Conservation (phyloP, 1,140 invertebrate species). For the Saccostrea echinata region DNA sequence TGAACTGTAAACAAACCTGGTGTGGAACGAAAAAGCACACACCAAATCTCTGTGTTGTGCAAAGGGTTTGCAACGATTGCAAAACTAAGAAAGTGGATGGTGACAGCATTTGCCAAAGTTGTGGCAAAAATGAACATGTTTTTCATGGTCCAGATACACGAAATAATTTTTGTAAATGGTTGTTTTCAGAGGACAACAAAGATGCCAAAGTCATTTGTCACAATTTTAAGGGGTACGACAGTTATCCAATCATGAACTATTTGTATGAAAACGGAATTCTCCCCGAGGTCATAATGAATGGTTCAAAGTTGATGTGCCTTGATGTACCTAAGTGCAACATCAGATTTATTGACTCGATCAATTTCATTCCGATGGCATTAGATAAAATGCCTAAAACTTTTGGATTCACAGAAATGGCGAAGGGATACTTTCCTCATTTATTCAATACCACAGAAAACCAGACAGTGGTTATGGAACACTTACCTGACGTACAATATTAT, state of each 20-base stretch:
- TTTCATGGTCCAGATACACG: constrained; percentile 41
- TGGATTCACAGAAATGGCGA: background rate
- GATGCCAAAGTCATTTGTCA: constrained; percentile 53
- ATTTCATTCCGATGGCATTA: constrained; percentile 54
- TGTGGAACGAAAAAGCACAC: constrained; percentile 52
- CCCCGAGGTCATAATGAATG: constrained; percentile 53
- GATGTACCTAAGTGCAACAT: constrained; percentile 45
- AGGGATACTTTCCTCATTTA: background rate
- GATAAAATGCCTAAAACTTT: constrained; percentile 45
- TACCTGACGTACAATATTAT: constrained; percentile 42
- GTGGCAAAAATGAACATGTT: background rate
- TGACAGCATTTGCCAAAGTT: background rate
- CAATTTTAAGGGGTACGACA: constrained; percentile 59
- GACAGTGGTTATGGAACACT: background rate
- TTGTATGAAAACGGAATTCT: constrained; percentile 54
- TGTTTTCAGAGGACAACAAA: constrained; percentile 55
- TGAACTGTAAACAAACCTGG: constrained; percentile 47
- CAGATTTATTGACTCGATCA: constrained; percentile 16
- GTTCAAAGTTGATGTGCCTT: constrained; percentile 55
- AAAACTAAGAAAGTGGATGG: constrained; percentile 21
- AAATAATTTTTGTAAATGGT: constrained; percentile 55
- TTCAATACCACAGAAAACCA: background rate
- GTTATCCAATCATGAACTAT: constrained; percentile 52
- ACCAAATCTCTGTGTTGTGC: constrained; percentile 59
- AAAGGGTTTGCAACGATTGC: constrained; percentile 55